Percentiles rank a stretch among this genome's conserved stretches.
phyloP scores from a whole-genome alignment of 2,888 invertebrate species.

The Caenorhabditis auriculariae region DNA sequence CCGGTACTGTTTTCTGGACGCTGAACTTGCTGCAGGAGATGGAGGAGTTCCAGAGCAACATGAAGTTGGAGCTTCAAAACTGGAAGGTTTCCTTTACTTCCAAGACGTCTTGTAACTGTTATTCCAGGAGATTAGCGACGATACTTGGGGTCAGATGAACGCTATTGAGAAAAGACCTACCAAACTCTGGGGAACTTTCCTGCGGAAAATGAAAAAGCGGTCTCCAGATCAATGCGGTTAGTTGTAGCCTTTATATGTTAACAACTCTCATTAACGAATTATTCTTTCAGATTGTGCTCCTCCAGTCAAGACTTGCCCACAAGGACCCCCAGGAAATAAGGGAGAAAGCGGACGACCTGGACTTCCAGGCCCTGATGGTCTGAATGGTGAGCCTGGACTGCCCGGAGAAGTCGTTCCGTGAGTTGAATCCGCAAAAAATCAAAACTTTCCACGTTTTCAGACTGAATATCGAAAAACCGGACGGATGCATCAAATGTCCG shows the following conservation, averaged over 20 bases:
- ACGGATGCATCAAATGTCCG: slow-evolving; percentile 48
- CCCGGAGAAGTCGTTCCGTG: slow-evolving; percentile 23
- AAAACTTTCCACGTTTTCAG: too few relatives aligned
- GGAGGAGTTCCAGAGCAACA: neutral
- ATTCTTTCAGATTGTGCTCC: slow-evolving; percentile 27
- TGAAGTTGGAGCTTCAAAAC: neutral
- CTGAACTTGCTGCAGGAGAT: neutral
- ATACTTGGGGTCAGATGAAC: slow-evolving; percentile 36
- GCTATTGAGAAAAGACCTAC: neutral
- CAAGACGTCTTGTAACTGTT: too few relatives aligned
- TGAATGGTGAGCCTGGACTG: slow-evolving; percentile 27
- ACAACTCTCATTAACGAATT: neutral
- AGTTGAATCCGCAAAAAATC: too few relatives aligned
- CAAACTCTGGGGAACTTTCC: neutral
- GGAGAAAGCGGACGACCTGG: slow-evolving; percentile 46
- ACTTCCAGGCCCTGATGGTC: slow-evolving; percentile 42
- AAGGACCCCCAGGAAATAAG: slow-evolving; percentile 47
- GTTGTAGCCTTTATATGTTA: neutral
- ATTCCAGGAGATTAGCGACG: slow-evolving; percentile 14
- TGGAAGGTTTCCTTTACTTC: neutral
- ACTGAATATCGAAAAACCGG: slow-evolving; percentile 20
- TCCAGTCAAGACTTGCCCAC: slow-evolving; percentile 33
- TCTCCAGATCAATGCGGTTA: slow-evolving; percentile 18
- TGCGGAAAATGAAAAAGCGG: too few relatives aligned
- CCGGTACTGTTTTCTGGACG: neutral